These are phyloP conservation scores for Linyphia triangularis DNA, from an alignment of 2,888 invertebrate genomes.

Conservation along the genomic window DNA sequence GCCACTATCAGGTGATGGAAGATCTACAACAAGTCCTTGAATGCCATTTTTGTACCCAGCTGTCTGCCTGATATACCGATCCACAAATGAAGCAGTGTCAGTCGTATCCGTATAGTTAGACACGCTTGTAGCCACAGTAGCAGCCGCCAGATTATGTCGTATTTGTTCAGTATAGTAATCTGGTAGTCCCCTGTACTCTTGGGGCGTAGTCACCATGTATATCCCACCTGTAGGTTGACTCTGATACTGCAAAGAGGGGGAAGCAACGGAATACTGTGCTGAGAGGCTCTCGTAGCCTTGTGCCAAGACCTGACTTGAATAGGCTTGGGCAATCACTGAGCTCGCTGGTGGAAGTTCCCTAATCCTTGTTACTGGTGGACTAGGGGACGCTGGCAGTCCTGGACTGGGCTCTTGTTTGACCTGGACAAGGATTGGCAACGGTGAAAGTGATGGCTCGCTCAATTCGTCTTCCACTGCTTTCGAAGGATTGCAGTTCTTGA, in stretches of 20 bases:
- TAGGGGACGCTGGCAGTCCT: conserved; percentile 19
- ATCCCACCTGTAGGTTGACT: conserved; percentile 19
- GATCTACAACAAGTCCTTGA: conserved; percentile 88
- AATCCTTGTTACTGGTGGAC: conserved; percentile 12
- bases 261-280: conserved; percentile 39
- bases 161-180: conserved; percentile 61
- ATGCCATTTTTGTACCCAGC: conserved; percentile 69
- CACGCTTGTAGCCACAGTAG: conserved; percentile 9
- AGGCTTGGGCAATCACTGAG: conserved; percentile 52
- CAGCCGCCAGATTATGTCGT: conserved; percentile 23
- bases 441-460: conserved; percentile 23
- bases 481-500: neutral
- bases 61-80: conserved; percentile 75
- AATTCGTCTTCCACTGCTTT: conserved; percentile 16
- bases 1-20: conserved; percentile 96
- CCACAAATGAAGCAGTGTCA: conserved; percentile 74
- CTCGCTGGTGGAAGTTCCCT: conserved; percentile 62
- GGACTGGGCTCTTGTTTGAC: conserved; percentile 56
- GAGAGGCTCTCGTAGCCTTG: conserved; percentile 48
- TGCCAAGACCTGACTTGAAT: conserved; percentile 51
- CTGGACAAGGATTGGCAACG: conserved; percentile 52
- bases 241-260: conserved; percentile 30
- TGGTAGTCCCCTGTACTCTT: conserved; percentile 44
- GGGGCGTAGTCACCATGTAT: conserved; percentile 45
- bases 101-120: conserved; percentile 68